Evolutionary conservation across 2,888 invertebrate genomes (phyloP), one percentile per base, ranked within the genome.

Genomic region (Eristalis intricaria): DNA sequence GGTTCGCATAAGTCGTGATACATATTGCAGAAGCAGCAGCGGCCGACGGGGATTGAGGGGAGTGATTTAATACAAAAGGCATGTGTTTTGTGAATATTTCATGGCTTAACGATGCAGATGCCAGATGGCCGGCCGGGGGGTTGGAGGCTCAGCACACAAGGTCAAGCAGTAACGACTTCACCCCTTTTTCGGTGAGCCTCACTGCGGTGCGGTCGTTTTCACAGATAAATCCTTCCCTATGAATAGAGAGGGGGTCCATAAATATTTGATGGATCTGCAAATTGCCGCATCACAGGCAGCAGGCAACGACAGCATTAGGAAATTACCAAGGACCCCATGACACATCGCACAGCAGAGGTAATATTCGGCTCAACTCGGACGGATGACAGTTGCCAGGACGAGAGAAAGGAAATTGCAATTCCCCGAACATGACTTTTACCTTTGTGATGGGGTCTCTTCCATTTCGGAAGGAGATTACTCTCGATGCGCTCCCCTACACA

Each of bases 341-440:
- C 66, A 61, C 22, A 60, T 66, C 40, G 40, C 76, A 61, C 60
- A 29, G 60, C 38, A 13, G 4, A 1, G 29, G 69, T 35, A 32
- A 58, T 58, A 38, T 22, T 70, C 58, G 60, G 60, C 50, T 50
- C 19, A 19, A 8, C 58, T 38, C 38, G 60, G 38, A 70, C 35
- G 22, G 69, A 35, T 38, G 58, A 23, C 58, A 35, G 69, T 19
- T 32, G 23, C 22, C 43, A 32, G n/a, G 32, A 22, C 10, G 43
- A 56, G 10, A 63, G 73, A 56, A 73, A 73, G 61, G 68, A 68
- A 61, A 80, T 80, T 80, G 43, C 80, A 68, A 60, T 80, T 63
- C 65, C 74, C 69, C 63, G 40, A 74, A 29, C 23, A 81, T 74
- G 80, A 60, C 63, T 74, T 63, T 68, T 61, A 29, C 65, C 11